Percentiles rank a stretch among this genome's conserved stretches.
phyloP scores from a whole-genome alignment of 2,888 invertebrate genomes.

The Mythimna vitellina region DNA sequence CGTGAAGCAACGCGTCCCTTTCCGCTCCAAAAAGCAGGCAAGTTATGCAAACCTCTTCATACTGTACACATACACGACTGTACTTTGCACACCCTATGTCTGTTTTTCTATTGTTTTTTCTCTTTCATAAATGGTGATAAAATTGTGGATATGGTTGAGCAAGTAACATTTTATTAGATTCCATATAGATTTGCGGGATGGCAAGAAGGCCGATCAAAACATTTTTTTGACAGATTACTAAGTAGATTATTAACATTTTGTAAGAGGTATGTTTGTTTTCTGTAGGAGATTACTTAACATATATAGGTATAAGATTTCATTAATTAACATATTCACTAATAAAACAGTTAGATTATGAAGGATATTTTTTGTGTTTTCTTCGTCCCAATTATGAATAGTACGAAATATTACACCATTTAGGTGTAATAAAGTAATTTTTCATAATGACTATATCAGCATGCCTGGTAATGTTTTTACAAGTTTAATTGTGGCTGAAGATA shows the following conservation, averaged over 20 bases:
- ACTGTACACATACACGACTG: constrained; percentile 44
- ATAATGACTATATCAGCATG: not conserved
- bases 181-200: not conserved
- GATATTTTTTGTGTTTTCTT: not conserved
- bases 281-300: not conserved
- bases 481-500: constrained; percentile 32
- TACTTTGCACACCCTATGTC: constrained; percentile 45
- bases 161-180: not conserved
- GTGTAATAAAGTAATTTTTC: not conserved
- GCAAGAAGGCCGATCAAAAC: not conserved
- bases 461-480: constrained; percentile 30
- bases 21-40: constrained; percentile 88
- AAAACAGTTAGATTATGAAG: too few species aligned
- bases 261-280: not conserved
- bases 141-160: not conserved
- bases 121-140: constrained; percentile 4
- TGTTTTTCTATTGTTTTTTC: constrained; percentile 42
- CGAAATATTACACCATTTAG: not conserved
- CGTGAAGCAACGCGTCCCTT: constrained; percentile 85
- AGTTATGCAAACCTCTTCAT: constrained; percentile 82
- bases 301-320: too few species aligned
- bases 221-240: not conserved
- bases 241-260: too few species aligned
- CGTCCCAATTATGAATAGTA: not conserved
- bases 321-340: not conserved